Conservation (phyloP, 2,113 vertebrate genomes). For the Peromyscus maniculatus region DNA sequence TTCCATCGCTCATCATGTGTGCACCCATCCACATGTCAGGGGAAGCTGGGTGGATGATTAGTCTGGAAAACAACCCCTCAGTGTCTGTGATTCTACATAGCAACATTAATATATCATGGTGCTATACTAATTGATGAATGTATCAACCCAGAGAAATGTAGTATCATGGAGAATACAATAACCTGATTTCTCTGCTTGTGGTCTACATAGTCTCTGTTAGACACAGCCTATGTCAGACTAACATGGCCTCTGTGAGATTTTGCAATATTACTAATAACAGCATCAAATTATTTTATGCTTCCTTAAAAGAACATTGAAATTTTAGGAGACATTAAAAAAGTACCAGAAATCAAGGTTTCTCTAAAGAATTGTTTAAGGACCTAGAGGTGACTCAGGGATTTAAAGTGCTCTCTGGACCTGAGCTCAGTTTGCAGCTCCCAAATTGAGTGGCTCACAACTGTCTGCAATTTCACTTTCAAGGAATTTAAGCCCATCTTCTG, state of each 20-base stretch:
- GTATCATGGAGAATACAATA: background rate
- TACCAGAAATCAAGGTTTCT: background rate
- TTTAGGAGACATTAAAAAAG: background rate
- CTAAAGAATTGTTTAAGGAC: background rate
- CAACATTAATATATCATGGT: background rate
- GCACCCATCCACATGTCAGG: background rate
- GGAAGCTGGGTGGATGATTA: background rate
- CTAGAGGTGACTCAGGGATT: background rate
- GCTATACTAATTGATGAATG: constrained; percentile 22
- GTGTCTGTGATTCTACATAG: background rate
- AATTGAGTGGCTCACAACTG: background rate
- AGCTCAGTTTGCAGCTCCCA: background rate
- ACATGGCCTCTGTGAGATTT: background rate
- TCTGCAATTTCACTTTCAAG: background rate
- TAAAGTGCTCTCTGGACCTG: background rate
- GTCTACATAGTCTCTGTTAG: background rate
- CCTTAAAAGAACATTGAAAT: background rate
- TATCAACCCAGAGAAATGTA: constrained; percentile 14
- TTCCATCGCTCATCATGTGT: rapidly evolving
- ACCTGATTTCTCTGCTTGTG: background rate
- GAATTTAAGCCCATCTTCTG: background rate
- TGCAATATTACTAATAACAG: background rate
- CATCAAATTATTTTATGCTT: background rate
- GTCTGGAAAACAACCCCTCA: constrained; percentile 8
- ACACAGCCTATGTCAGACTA: background rate